phyloP scores from a whole-genome alignment of 2,888 invertebrate genomes.

The Drosophila pegasa region DNA sequence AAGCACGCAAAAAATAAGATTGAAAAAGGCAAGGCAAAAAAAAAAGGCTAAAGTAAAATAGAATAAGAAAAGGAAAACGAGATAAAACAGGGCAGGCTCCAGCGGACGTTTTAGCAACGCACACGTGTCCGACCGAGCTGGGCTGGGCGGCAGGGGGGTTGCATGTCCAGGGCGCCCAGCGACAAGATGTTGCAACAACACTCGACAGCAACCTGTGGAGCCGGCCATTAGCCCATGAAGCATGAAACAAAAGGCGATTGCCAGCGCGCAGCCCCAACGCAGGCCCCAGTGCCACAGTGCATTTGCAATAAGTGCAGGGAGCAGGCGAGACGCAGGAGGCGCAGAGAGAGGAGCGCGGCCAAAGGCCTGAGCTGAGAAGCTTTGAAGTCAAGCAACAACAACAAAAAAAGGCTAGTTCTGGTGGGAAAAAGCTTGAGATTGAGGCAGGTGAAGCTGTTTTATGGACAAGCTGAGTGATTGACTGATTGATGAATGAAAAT shows the following conservation, averaged over 20 bases:
- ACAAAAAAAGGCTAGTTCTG: not conserved
- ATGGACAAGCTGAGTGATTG: too few relatives aligned
- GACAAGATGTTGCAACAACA: slow-evolving; percentile 76
- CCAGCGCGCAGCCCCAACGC: slow-evolving; percentile 8
- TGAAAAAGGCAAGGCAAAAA: slow-evolving; percentile 19
- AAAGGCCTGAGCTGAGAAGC: not conserved
- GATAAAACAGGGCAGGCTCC: slow-evolving; percentile 7
- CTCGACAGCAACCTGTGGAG: slow-evolving; percentile 79
- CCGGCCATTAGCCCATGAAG: slow-evolving; percentile 71
- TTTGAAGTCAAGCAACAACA: not conserved
- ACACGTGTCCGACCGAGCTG: slow-evolving; percentile 67
- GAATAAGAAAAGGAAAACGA: slow-evolving; percentile 43
- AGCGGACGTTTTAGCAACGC: slow-evolving; percentile 80
- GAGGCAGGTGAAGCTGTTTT: not conserved
- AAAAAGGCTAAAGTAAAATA: slow-evolving; percentile 18
- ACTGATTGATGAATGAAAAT: not conserved
- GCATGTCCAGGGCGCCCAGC: slow-evolving; percentile 69
- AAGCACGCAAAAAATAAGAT: slow-evolving; percentile 55
- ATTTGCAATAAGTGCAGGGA: slow-evolving; percentile 69
- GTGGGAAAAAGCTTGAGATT: not conserved
- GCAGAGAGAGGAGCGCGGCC: slow-evolving; percentile 7
- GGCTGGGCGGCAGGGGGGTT: slow-evolving; percentile 7
- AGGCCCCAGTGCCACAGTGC: slow-evolving; percentile 71
- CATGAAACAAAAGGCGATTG: slow-evolving; percentile 74
- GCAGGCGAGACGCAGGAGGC: slow-evolving; percentile 6